Conservation (phyloP, 2,797 vertebrate species). For the Myripristis jacobus region DNA sequence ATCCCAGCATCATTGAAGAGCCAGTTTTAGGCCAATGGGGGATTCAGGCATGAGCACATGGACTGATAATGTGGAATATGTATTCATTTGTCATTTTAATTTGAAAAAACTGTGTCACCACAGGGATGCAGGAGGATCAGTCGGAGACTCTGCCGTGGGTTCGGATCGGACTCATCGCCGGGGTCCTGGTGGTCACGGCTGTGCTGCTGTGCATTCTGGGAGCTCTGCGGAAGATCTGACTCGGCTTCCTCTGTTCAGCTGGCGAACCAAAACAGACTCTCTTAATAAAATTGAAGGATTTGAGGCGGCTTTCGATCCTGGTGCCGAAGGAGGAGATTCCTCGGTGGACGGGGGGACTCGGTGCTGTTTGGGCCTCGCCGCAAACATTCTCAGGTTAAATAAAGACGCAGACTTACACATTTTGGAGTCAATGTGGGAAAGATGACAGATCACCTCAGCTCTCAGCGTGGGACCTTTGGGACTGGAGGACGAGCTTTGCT, state of each 20-base stretch:
- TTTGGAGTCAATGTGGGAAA: no score
- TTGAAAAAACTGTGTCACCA: no score
- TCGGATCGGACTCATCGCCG: slow-evolving; percentile 34
- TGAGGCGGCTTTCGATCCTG: neutral
- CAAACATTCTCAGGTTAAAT: neutral
- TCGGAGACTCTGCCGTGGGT: slow-evolving; percentile 36
- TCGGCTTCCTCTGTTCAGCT: neutral
- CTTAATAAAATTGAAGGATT: neutral
- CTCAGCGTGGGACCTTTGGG: no score
- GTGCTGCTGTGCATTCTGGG: slow-evolving; percentile 39
- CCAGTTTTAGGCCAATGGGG: no score
- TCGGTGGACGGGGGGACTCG: neutral
- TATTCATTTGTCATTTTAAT: no score
- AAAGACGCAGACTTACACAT: neutral
- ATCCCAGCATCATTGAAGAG: no score
- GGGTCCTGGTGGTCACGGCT: slow-evolving; percentile 37
- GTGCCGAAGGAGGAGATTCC: neutral
- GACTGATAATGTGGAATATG: no score
- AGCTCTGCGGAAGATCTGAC: slow-evolving; percentile 30
- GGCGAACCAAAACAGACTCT: neutral
- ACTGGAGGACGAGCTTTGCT: no score
- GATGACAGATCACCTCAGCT: no score
- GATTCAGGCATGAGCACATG: no score
- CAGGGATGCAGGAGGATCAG: neutral
- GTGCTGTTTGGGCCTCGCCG: neutral